Evolutionary conservation across 2,888 invertebrate genomes (phyloP).

Genomic region (Argynnis bischoffii): DNA sequence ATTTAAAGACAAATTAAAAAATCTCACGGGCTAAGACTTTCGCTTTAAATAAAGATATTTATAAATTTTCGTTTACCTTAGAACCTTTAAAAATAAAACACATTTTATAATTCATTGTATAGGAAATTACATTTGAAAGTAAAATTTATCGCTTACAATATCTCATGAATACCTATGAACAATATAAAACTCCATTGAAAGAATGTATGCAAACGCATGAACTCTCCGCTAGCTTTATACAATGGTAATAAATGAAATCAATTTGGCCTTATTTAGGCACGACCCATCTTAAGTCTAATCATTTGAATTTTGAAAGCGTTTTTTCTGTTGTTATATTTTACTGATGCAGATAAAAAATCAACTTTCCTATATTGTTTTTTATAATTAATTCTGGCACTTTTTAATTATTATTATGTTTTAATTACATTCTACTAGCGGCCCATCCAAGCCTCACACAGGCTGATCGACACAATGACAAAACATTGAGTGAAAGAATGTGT

Average conservation of each 20-base stretch:
- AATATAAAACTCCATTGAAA: neutral
- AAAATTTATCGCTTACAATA: slow-evolving; percentile 14
- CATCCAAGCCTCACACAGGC: too few relatives aligned
- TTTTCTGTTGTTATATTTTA: too few relatives aligned
- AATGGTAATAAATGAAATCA: neutral
- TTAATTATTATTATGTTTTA: too few relatives aligned
- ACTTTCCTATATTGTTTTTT: too few relatives aligned
- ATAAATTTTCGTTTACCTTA: neutral
- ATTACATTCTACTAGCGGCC: too few relatives aligned
- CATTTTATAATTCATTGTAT: slow-evolving; percentile 18
- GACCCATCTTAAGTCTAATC: slow-evolving; percentile 1
- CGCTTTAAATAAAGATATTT: neutral
- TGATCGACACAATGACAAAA: too few relatives aligned
- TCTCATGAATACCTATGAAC: slow-evolving; percentile 10
- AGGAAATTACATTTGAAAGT: slow-evolving; percentile 21
- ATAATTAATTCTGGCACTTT: too few relatives aligned
- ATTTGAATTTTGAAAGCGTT: neutral
- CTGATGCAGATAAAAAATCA: too few relatives aligned
- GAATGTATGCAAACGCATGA: slow-evolving; percentile 3
- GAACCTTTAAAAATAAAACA: slow-evolving; percentile 5
- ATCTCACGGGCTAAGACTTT: neutral
- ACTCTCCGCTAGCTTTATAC: neutral
- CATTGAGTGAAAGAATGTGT: too few relatives aligned
- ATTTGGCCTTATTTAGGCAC: slow-evolving; percentile 1
- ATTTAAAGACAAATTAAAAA: too few relatives aligned